A percentile compares a stretch with the other conserved stretches of the same genome.
Conservation (phyloP, 2,797 vertebrate species). For the Pitangus sulphuratus region DNA sequence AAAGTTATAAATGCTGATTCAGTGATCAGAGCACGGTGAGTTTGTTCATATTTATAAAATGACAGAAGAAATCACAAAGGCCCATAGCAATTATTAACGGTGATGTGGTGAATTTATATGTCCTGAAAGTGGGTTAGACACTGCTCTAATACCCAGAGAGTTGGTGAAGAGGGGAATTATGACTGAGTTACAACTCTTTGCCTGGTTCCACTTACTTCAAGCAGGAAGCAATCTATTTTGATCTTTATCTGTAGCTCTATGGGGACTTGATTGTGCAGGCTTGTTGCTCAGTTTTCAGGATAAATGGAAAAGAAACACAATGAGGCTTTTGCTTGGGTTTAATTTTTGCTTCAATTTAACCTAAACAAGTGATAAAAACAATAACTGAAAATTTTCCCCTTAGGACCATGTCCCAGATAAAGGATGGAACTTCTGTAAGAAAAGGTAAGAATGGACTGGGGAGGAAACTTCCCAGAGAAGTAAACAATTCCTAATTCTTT, state of each 20-base stretch:
- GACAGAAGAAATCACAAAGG: slow-evolving; percentile 44
- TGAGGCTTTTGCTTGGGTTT: background rate
- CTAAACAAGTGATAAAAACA: background rate
- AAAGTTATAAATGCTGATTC: slow-evolving; percentile 47
- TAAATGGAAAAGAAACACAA: background rate
- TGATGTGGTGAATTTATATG: slow-evolving; percentile 21
- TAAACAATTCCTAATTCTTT: background rate
- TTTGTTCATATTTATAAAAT: slow-evolving; percentile 15
- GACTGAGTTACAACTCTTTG: background rate
- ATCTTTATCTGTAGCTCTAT: background rate
- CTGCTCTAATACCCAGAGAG: background rate
- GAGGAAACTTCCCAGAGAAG: background rate
- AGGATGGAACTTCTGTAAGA: background rate
- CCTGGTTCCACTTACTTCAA: background rate
- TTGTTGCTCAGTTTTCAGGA: background rate
- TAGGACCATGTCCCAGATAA: background rate
- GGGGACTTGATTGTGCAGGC: background rate
- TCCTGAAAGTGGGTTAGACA: background rate
- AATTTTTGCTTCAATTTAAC: background rate
- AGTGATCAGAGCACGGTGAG: background rate
- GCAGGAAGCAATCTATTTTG: background rate
- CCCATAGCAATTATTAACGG: slow-evolving; percentile 42
- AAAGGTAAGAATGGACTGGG: background rate
- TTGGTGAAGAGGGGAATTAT: background rate
- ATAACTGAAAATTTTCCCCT: background rate